Base-by-base conservation (phyloP, 2,797 vertebrate genomes). In the Telmatherina bonti region DNA sequence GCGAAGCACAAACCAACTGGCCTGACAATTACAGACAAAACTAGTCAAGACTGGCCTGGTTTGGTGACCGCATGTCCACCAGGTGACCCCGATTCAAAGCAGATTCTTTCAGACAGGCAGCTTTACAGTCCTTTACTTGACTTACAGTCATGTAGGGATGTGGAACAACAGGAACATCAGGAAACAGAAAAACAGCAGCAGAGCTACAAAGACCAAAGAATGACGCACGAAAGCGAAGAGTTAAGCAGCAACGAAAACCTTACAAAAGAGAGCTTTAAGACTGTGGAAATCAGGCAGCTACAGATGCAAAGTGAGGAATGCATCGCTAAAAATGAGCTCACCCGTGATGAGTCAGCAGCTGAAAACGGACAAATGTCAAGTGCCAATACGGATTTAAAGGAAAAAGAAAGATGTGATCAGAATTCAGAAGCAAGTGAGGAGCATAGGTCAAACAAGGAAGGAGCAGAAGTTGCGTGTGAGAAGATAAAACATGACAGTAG, bases 371-470 rank as follows among this genome's bases (percentile, higher is more conserved):
- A 80, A 11, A 61, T 13, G 11, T 7, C 63, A 71, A 70, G 78
- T 70, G 62, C 36, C 26, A 51, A 33, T 45, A 70, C 73, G 72
- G 79, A 67, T 76, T 67, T 65, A 68, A 66, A 69, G 2, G 18
- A 68, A 33, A 68, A 33, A 15, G 36, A 49, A 16, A 78, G 63
- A 22, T 52, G 38, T 70, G 18, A 65, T 22, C 33, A 52, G 52
- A 72, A 16, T 41, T 74, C 80, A 61, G 69, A 71, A 3, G 20
- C 18, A 52, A 36, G 8, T 10, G 36, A 62, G 54, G 61, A 5
- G 33, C 64, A 53, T 0, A 58, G 35, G 35, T 77, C 70, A 30
- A n/a, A 49, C 4, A 81, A 72, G 6, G 70, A 74, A 57, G 30
- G 65, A 38, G 16, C 0, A 13, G 43, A 74, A 18, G 51, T 55